Conservation (phyloP, 2,113 vertebrate genomes). For the Zapornia atra region DNA sequence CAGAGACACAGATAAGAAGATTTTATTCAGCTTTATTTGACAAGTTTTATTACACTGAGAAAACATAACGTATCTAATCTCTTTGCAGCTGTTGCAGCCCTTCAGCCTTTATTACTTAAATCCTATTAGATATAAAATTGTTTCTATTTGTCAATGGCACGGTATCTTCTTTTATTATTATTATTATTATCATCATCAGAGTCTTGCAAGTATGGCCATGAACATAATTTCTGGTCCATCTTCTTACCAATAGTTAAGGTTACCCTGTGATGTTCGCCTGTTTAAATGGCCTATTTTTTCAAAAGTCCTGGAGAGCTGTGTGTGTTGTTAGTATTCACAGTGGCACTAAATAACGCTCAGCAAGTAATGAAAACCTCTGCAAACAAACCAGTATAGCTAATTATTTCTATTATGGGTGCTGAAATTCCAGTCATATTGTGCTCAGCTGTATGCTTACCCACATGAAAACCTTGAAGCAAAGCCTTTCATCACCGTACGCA, state of each 20-base stretch:
- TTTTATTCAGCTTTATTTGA: slow-evolving; percentile 73
- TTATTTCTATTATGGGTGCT: neutral
- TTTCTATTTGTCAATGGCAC: slow-evolving; percentile 64
- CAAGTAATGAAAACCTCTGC: slow-evolving; percentile 6
- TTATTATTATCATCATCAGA: slow-evolving; percentile 46
- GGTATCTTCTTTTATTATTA: slow-evolving; percentile 63
- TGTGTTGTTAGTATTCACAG: neutral
- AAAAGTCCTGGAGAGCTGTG: slow-evolving; percentile 11
- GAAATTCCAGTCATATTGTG: neutral
- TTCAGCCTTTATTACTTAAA: slow-evolving; percentile 74
- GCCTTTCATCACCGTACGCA: neutral
- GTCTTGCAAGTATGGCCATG: slow-evolving; percentile 9
- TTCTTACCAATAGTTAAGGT: slow-evolving; percentile 49
- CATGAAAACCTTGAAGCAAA: neutral
- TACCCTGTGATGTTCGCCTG: neutral
- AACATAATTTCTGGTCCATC: slow-evolving; percentile 42
- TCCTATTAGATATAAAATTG: slow-evolving; percentile 71
- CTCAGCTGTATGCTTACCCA: neutral
- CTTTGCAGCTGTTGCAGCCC: slow-evolving; percentile 63
- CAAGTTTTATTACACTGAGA: slow-evolving; percentile 71
- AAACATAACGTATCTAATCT: slow-evolving; percentile 70
- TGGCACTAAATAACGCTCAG: slow-evolving; percentile 19
- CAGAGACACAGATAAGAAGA: slow-evolving; percentile 63
- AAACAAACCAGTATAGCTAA: neutral
- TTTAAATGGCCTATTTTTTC: slow-evolving; percentile 46